phyloP scores from a whole-genome alignment of 2,797 vertebrate genomes.

The Ceryle rudis region DNA sequence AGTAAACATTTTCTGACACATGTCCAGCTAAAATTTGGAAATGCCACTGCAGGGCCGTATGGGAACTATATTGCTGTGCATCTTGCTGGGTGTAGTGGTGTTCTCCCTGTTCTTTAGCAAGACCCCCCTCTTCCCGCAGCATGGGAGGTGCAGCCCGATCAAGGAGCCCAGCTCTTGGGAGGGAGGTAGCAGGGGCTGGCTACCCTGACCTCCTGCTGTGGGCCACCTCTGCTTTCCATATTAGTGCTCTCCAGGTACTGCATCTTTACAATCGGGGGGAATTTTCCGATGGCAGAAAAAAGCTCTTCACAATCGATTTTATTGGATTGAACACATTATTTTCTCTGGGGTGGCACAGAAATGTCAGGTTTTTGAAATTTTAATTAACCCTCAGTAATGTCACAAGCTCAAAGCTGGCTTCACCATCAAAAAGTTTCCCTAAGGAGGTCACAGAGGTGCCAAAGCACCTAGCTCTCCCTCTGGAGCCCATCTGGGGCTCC shows the following conservation, averaged over 20 bases:
- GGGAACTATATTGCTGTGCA: not conserved
- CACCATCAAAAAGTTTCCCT: not conserved
- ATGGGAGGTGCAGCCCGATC: no score
- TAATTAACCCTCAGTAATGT: not conserved
- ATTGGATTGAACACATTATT: not conserved
- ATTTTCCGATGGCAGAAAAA: not conserved
- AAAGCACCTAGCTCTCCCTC: not conserved
- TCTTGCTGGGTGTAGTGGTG: not conserved
- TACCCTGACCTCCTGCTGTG: not conserved
- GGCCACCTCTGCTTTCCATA: accelerated
- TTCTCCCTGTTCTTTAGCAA: not conserved
- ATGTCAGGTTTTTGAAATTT: not conserved
- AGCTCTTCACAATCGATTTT: not conserved
- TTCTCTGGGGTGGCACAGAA: not conserved
- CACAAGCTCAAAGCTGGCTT: not conserved
- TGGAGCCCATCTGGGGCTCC: not conserved
- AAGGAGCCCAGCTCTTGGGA: not conserved
- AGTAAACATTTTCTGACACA: not conserved
- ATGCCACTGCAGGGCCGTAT: not conserved
- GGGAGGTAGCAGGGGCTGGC: accelerated
- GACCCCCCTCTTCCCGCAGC: accelerated
- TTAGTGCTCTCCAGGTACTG: not conserved
- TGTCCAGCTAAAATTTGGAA: not conserved
- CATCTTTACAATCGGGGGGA: not conserved
- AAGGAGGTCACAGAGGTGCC: not conserved